Percentiles rank a stretch among this genome's conserved stretches.
Conservation (phyloP, 2,888 invertebrate genomes). For the Slavum lentiscoides region DNA sequence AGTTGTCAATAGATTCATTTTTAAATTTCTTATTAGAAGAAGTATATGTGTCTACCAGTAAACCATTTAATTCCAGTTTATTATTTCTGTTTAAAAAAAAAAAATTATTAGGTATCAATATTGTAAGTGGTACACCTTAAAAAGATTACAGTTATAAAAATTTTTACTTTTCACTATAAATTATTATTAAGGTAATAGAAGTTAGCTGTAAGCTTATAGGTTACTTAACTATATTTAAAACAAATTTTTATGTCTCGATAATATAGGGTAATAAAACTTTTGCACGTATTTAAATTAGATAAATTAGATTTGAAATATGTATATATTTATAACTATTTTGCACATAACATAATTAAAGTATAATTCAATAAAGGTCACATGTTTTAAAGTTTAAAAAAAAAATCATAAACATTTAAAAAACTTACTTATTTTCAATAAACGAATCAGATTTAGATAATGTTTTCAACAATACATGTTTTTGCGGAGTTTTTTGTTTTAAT, state of each 20-base stretch:
- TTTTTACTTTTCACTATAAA: no score
- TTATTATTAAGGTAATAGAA: no score
- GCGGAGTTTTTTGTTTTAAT: not conserved
- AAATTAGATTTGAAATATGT: no score
- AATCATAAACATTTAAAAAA: not conserved
- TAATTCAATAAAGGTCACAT: not conserved
- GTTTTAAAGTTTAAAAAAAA: no score
- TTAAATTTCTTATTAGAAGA: slow-evolving; percentile 23
- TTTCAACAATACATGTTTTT: not conserved
- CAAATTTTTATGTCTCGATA: no score
- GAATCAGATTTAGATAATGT: slow-evolving; percentile 20
- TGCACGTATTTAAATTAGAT: no score
- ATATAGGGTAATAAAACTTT: no score
- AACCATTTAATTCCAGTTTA: not conserved
- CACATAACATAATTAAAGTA: not conserved
- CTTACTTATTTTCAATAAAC: slow-evolving; percentile 20
- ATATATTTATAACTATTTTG: no score
- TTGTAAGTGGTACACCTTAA: no score
- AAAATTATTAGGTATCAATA: not conserved
- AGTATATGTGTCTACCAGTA: not conserved
- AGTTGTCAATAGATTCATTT: not conserved
- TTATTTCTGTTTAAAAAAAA: slow-evolving; percentile 2
- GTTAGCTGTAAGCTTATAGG: no score
- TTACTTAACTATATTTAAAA: no score
- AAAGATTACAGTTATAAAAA: no score